Base-by-base conservation (phyloP, 2,888 invertebrate genomes). In the Hylaea fasciaria region DNA sequence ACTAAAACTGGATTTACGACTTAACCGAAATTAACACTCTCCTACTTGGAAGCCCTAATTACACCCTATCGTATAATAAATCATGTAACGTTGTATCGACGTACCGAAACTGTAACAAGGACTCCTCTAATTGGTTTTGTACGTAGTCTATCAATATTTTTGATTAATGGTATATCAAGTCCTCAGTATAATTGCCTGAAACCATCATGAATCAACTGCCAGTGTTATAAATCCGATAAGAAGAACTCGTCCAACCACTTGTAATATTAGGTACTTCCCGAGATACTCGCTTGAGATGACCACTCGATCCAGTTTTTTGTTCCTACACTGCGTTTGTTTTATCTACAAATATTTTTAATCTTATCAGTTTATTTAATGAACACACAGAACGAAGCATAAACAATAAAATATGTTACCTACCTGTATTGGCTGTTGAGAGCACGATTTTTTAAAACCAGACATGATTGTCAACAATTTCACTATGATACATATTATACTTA, bases 91-190 rank as follows among this genome's bases (percentile, higher is more conserved):
- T 68, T 72, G 80, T 81, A 80, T 82, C 78, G 77, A 76, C 70
- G 73, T 73, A 83, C 85, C 82, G 78, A 88, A 89, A 86, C 86
- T 85, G 82, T 84, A 82, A 79, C 81, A 83, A 89, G 89, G 88
- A 90, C 86, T 81, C 80, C 72, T 86, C 86, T 91, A 92, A 91
- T 91, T 92, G 90, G 91, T 85, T 89, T 84, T 85, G 85, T 89
- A 85, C 84, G 83, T 82, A 85, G 80, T 81, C 91, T 89, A 92
- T 91, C 91, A 88, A 89, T 90, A 88, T 84, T 72, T 80, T 85
- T 91, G 91, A 91, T 92, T 91, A 89, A 92, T 92, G 88, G 56
- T 62, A 53, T 85, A 58, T 58, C 48, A 16, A 78, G 82, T 82
- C 85, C 81, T 77, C 80, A 80, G 77, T 86, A 86, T 91, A 91